Evolutionary conservation across 2,888 invertebrate genomes (phyloP), one percentile per base, ranked within the genome.

Genomic region (Laothoe populi): DNA sequence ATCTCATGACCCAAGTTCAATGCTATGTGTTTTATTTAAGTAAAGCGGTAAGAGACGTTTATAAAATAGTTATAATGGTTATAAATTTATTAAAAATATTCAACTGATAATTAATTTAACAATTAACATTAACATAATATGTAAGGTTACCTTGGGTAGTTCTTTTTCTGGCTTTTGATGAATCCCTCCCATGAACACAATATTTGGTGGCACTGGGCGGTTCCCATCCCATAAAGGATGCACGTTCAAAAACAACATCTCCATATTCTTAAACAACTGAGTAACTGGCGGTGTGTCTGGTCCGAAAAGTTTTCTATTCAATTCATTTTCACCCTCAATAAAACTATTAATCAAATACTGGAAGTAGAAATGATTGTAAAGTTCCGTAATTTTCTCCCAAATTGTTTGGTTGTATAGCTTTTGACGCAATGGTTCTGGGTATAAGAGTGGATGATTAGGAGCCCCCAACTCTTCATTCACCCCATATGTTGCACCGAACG

Each of bases 111-210:
- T n/a, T n/a, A n/a, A n/a, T n/a, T n/a, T n/a, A n/a, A n/a, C n/a
- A n/a, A n/a, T n/a, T n/a, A n/a, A n/a, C n/a, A n/a, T n/a, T 31
- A 53, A 4, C 88, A 91, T 11, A 93, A 60, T 1, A 93, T 81
- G 59, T 87, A 0, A 93, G 60, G 63, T 64, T 75, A 92, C 93
- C 76, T 81, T 65, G 2, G 90, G 88, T 44, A 93, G 70, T 11
- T 83, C 74, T 60, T 87, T 82, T 8, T 78, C 65, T 3, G 79
- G 75, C n/a, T 77, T 79, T 38, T 86, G 73, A 66, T 90, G 91
- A 38, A 88, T 68, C 1, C 90, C 89, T 61, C 92, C 90, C 60
- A 90, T 80, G 61, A 83, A 81, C 0, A 92, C 64, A 4, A 89
- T 75, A 59, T 79, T 79, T 0, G 90, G 88, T 16, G 90, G 82